Evolutionary conservation across 2,113 vertebrate species (phyloP).

Genomic region (Deroptyus accipitrinus): DNA sequence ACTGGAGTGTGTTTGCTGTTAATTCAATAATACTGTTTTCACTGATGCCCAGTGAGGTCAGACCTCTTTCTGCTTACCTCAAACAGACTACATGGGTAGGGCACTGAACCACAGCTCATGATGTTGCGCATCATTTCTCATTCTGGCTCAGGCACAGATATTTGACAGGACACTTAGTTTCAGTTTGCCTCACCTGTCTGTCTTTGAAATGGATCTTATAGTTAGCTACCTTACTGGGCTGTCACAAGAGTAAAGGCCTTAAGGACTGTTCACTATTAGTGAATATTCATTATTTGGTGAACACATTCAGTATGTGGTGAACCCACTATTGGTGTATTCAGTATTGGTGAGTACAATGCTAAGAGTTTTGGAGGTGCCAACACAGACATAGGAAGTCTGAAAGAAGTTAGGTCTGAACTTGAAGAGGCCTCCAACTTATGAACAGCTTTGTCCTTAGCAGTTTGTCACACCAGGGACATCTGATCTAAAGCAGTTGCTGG

Average conservation of each 20-base stretch:
- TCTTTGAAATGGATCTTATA: background rate
- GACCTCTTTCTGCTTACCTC: background rate
- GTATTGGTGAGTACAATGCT: background rate
- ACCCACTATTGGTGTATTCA: background rate
- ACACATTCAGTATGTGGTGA: background rate
- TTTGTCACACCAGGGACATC: background rate
- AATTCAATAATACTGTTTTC: background rate
- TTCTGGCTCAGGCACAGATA: background rate
- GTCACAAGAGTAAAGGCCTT: background rate
- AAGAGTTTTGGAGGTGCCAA: background rate
- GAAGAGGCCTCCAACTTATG: background rate
- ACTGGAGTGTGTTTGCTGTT: background rate
- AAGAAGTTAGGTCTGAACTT: background rate
- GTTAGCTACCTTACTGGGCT: background rate
- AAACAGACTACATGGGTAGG: background rate
- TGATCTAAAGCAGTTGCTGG: background rate
- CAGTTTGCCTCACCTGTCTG: background rate
- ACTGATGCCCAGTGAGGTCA: background rate
- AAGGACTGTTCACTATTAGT: background rate
- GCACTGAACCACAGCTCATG: background rate
- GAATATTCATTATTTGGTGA: background rate
- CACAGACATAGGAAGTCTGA: background rate
- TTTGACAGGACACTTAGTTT: background rate
- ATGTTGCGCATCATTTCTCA: background rate
- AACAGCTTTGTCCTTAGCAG: background rate